Evolutionary conservation across 1,140 invertebrate genomes (phyloP), one percentile per base, ranked within the genome.

Genomic region (Neuroterus valhalla): DNA sequence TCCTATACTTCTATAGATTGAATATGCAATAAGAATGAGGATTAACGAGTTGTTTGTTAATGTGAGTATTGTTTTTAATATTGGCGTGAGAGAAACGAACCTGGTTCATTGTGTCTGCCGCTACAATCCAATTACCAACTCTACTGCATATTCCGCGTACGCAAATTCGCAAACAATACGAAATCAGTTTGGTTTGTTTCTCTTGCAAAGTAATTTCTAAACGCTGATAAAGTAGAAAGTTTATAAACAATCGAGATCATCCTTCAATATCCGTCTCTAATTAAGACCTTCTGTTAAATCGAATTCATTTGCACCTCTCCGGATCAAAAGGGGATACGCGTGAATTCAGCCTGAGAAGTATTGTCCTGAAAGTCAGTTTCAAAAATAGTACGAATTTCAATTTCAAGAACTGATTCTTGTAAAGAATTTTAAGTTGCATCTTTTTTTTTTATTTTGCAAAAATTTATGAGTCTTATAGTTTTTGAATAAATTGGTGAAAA

Each of bases 181-280:
- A 55, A 55, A 55, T 55, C 52, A 55, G 52, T 55, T 55, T 11
- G 26, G 23, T 31, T 12, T 31, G 52, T 23, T 23, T 55, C 26
- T 21, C 23, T 21, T 55, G 23, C 23, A 55, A 55, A 55, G 52
- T 55, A 55, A 26, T 55, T 55, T 3, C 21, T 26, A 23, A 55
- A 23, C 52, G 19, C 19, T 55, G 23, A 8, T 5, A 26, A 55
- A 3, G 50, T 52, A 21, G 1, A 15, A 31, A 55, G 21, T 55
- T 23, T 15, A 31, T 55, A 55, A 23, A 55, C 23, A 55, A 55
- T 55, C 0, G 52, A 3, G 52, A 55, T 55, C 21, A 55, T 55
- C 52, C 52, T 14, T 12, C 12, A 23, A 8, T 31, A 31, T 55
- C 5, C 26, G 15, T 67, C 15, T 3, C 0, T 23, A 67, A 67